Base-by-base conservation (phyloP, 2,797 vertebrate genomes). In the Scomberomorus guttatus region DNA sequence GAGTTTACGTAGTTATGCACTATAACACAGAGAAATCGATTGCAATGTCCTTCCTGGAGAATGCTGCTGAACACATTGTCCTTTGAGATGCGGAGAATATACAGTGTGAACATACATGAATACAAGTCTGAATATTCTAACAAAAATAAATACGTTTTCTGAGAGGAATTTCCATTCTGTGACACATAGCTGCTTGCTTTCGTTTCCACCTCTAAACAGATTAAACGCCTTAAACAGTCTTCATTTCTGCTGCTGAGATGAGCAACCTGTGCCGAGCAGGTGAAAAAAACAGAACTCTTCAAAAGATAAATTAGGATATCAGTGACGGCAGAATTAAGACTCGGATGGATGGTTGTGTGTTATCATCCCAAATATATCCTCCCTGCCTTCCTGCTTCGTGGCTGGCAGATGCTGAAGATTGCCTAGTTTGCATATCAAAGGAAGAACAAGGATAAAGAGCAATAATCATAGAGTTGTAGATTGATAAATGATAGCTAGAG, bases 131-230 rank as follows among this genome's bases (percentile, higher is more conserved):
- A 60, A 51, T 70, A 77, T 74, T 17, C n/a, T 32, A 73, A 79
- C 12, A 79, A 84, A 87, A 89, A 84, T 75, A 86, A 86, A 79
- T 58, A 81, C n/a, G 32, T 73, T 83, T 84, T 59, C 70, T 67
- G 24, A 29, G 0, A 61, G 27, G 22, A 71, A 48, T 54, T 29
- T 58, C 20, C 32, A 44, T 58, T 51, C 15, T 46, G 64, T 44
- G 51, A 75, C 7, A 50, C 18, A 2, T 24, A 42, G 24, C 51
- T 76, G 39, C 32, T 64, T 67, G 70, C 44, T 51, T 79, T 50
- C 25, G 60, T 39, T 80, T 75, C 11, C 67, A 29, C 17, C 60
- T 68, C n/a, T 7, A 20, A 59, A 83, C 73, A 81, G 20, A 56
- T 61, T 61, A 1, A 17, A 22, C 2, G 0, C 50, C 50, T 54